These are phyloP conservation scores for Stichodactyla mertensii DNA, from an alignment of 64 coral and sea anemone species.

Conservation along the genomic window DNA sequence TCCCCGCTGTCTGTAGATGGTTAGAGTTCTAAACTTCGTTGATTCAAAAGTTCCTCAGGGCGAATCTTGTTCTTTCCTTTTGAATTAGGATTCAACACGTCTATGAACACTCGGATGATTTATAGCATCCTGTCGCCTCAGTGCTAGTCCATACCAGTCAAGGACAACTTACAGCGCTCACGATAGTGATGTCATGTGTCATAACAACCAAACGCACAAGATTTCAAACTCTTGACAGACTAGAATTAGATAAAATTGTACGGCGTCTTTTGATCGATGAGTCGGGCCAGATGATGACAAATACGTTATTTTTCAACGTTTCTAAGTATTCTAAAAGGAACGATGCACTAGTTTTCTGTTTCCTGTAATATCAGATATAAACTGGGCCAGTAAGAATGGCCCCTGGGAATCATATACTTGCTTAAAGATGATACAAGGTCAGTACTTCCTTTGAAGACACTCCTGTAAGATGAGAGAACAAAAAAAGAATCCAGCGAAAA, in stretches of 20 bases:
- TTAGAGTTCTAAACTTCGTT: neutral
- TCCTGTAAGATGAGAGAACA: neutral
- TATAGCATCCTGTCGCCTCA: no score
- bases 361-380: neutral
- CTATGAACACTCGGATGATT: neutral
- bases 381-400: neutral
- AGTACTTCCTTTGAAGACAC: neutral
- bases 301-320: neutral
- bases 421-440: neutral
- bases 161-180: neutral
- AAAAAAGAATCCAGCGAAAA: neutral
- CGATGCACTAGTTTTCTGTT: neutral
- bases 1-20: neutral
- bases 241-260: neutral
- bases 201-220: conserved; percentile 5
- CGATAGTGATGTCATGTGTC: conserved; percentile 11
- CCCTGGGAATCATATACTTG: neutral
- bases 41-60: neutral
- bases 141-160: neutral
- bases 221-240: conserved; percentile 11
- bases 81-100: neutral
- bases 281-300: neutral
- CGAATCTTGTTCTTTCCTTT: neutral
- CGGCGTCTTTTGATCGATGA: conserved; percentile 6
- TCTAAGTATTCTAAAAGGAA: neutral